A percentile compares a stretch with the other conserved stretches of the same genome.
Conservation (phyloP, 2,888 invertebrate species). For the Noctua janthina region DNA sequence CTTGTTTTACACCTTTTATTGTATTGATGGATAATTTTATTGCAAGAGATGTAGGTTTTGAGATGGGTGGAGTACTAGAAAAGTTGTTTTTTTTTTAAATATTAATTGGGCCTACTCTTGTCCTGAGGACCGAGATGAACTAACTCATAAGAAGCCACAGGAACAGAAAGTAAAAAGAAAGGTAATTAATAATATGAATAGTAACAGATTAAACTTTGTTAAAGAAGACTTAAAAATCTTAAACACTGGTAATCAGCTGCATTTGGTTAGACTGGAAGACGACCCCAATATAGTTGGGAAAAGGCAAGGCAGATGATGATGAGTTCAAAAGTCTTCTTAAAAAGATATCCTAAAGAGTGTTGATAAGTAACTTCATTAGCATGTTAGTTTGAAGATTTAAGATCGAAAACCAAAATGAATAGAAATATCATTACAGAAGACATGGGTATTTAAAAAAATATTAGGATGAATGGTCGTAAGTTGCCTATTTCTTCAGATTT, state of each 20-base stretch:
- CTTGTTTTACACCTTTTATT: constrained; percentile 19
- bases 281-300: neutral
- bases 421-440: neutral
- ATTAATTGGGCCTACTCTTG: no score
- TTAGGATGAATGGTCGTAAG: neutral
- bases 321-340: neutral
- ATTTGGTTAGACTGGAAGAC: neutral
- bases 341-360: neutral
- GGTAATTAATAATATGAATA: no score
- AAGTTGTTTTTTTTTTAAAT: no score
- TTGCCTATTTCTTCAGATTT: no score
- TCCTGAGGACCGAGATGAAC: no score
- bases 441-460: neutral
- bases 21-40: constrained; percentile 11
- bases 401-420: no score
- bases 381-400: neutral
- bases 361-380: neutral
- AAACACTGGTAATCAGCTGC: neutral
- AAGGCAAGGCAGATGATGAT: neutral
- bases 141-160: no score
- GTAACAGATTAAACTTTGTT: neutral
- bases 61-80: neutral
- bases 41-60: neutral
- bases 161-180: no score
- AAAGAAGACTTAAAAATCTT: neutral